These are phyloP conservation scores for Gastrophryne carolinensis DNA, from an alignment of 2,797 vertebrate species.

Conservation along the genomic window DNA sequence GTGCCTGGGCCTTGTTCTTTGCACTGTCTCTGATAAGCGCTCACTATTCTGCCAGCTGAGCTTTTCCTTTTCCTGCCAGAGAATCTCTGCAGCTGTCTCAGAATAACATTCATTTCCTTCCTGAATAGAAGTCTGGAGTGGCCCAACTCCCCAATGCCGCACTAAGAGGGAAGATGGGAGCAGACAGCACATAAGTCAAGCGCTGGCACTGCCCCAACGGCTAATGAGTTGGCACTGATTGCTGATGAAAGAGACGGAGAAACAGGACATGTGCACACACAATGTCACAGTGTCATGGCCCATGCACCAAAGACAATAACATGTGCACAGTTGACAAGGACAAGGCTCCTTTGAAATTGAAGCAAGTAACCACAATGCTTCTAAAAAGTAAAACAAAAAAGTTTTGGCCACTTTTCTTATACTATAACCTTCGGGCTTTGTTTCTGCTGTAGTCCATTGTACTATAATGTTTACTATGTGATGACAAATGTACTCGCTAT, in stretches of 20 bases:
- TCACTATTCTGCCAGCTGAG: slow-evolving; percentile 27
- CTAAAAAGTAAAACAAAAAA: background rate
- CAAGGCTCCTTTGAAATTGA: background rate
- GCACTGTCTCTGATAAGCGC: slow-evolving; percentile 40
- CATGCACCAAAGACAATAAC: slow-evolving; percentile 22
- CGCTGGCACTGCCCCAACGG: slow-evolving; percentile 43
- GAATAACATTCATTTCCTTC: slow-evolving; percentile 37
- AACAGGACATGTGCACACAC: slow-evolving; percentile 41
- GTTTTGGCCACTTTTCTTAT: background rate
- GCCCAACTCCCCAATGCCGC: slow-evolving; percentile 8
- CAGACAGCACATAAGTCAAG: slow-evolving; percentile 38
- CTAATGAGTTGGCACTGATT: slow-evolving; percentile 47
- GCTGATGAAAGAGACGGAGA: slow-evolving; percentile 40
- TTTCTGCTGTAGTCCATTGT: no score
- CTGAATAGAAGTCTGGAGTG: slow-evolving; percentile 24
- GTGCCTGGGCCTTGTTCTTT: slow-evolving; percentile 36
- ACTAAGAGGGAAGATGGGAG: slow-evolving; percentile 31
- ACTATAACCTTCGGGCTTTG: background rate
- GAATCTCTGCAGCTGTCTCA: slow-evolving; percentile 53
- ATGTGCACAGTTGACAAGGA: slow-evolving; percentile 29
- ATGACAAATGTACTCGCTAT: no score
- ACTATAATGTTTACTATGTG: no score
- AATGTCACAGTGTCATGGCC: slow-evolving; percentile 32
- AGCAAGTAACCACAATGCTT: background rate
- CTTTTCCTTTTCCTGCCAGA: slow-evolving; percentile 52